These are phyloP conservation scores for Cyaniris semiargus DNA, from an alignment of 2,888 invertebrate genomes.

Conservation along the genomic window DNA sequence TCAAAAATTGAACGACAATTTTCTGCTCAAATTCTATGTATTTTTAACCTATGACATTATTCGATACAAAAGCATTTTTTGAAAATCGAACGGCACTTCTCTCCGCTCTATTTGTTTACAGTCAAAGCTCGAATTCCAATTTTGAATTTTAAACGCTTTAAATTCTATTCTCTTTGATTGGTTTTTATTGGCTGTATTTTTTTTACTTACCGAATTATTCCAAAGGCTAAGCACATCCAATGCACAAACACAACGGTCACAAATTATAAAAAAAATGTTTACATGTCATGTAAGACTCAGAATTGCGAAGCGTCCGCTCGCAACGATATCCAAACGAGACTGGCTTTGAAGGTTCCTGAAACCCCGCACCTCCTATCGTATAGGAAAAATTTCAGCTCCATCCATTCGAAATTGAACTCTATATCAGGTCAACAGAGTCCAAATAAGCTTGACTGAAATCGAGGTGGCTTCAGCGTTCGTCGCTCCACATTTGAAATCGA, in stretches of 20 bases:
- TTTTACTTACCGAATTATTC: background rate
- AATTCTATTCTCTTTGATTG: background rate
- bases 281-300: background rate
- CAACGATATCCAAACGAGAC: background rate
- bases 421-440: background rate
- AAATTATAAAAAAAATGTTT: conserved; percentile 16
- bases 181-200: background rate
- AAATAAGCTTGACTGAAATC: background rate
- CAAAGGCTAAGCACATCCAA: conserved; percentile 9
- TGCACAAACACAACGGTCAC: conserved; percentile 16
- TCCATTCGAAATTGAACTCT: background rate
- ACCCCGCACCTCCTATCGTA: conserved; percentile 20
- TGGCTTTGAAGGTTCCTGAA: conserved; percentile 16
- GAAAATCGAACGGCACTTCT: background rate
- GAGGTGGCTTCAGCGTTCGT: background rate
- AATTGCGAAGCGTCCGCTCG: background rate
- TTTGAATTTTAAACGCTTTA: background rate
- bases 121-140: background rate
- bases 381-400: background rate
- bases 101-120: background rate
- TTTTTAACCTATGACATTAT: background rate
- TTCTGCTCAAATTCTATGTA: background rate
- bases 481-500: background rate
- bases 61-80: background rate
- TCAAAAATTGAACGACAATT: background rate